phyloP scores from a whole-genome alignment of 2,888 invertebrate genomes.

The Sympetrum striolatum region DNA sequence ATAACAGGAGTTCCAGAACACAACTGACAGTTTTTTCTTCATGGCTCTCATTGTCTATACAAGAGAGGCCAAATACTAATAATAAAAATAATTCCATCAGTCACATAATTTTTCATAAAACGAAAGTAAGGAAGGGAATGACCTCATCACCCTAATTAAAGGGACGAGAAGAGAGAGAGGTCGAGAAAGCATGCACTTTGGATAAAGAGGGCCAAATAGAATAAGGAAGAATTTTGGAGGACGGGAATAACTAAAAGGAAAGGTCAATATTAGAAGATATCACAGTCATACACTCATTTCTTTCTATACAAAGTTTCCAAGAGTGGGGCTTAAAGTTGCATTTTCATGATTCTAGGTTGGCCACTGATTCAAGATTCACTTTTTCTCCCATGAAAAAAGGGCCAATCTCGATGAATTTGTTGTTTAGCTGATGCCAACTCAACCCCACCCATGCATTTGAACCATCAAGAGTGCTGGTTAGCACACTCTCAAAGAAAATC shows the following conservation, averaged over 20 bases:
- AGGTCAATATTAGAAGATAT: constrained; percentile 28
- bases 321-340: neutral
- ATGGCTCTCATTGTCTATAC: too few relatives aligned
- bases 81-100: neutral
- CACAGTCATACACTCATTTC: constrained; percentile 37
- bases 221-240: neutral
- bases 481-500: constrained; percentile 5
- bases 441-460: neutral
- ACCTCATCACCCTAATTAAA: neutral
- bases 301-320: neutral
- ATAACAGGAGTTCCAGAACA: constrained; percentile 17
- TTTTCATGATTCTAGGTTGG: neutral
- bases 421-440: neutral
- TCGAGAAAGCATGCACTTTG: neutral
- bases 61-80: too few relatives aligned
- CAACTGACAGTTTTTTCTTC: neutral
- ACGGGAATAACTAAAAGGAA: constrained; percentile 14
- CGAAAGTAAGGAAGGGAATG: neutral
- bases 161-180: neutral
- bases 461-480: neutral
- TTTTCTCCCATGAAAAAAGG: too few relatives aligned
- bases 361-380: neutral
- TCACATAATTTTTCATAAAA: neutral
- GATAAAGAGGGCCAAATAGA: neutral
- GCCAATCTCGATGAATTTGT: too few relatives aligned